Evolutionary conservation across 92 coral and sea anemone genomes (phyloP).

Genomic region (Phymanthus crucifer): DNA sequence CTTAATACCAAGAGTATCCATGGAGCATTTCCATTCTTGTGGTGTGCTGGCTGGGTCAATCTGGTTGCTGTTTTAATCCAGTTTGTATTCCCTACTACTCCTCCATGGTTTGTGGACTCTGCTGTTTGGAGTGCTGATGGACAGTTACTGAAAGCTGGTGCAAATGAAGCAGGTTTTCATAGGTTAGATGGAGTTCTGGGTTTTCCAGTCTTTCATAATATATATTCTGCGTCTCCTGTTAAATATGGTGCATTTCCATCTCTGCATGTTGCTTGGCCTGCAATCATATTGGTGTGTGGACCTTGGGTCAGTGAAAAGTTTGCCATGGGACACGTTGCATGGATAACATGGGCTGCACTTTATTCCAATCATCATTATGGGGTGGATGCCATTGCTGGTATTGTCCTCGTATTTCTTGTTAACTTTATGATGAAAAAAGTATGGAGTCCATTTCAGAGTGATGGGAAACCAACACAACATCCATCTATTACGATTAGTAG

Average conservation of each 20-base stretch:
- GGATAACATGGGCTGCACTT: slow-evolving; percentile 99
- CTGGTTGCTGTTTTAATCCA: slow-evolving; percentile 87
- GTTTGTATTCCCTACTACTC: slow-evolving; percentile 93
- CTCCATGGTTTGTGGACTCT: slow-evolving; percentile 99
- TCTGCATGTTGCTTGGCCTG: slow-evolving; percentile 98
- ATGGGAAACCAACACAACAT: slow-evolving; percentile 13
- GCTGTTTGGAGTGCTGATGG: slow-evolving; percentile 93
- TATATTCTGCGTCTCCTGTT: slow-evolving; percentile 98
- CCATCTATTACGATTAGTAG: slow-evolving; percentile 13
- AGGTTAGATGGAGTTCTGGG: slow-evolving; percentile 94
- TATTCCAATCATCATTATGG: slow-evolving; percentile 99
- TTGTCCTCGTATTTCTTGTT: slow-evolving; percentile 87
- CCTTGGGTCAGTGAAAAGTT: slow-evolving; percentile 99
- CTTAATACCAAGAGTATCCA: slow-evolving; percentile 72
- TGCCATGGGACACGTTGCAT: slow-evolving; percentile 97
- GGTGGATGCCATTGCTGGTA: slow-evolving; percentile 98
- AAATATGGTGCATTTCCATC: slow-evolving; percentile 99
- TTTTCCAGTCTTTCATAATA: slow-evolving; percentile 86
- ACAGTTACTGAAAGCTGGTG: slow-evolving; percentile 76
- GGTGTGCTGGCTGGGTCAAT: slow-evolving; percentile 99
- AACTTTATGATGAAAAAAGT: slow-evolving; percentile 92
- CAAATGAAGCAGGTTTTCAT: slow-evolving; percentile 99
- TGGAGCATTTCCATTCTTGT: slow-evolving; percentile 84
- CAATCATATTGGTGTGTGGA: slow-evolving; percentile 92
- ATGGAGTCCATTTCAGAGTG: slow-evolving; percentile 89